Conservation (phyloP, 2,113 vertebrate species). For the Meles meles region DNA sequence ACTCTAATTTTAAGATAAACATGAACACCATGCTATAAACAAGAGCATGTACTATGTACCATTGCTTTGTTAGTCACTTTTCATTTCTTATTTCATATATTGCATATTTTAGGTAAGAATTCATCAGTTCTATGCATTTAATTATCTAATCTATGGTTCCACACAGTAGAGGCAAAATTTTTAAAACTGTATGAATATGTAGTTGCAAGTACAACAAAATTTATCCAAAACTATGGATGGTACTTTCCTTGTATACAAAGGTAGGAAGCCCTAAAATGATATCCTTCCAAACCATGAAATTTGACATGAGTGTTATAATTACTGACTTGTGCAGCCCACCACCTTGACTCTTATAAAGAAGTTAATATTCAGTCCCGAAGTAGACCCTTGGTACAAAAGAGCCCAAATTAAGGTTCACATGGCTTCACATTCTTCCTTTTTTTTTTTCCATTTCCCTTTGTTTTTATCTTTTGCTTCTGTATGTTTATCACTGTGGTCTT, state of each 20-base stretch:
- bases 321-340: neutral
- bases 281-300: neutral
- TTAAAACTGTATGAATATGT: neutral
- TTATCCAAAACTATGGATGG: neutral
- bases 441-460: neutral
- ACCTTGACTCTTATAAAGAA: neutral
- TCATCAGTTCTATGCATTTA: neutral
- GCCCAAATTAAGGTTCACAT: neutral
- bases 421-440: neutral
- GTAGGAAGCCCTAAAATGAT: neutral
- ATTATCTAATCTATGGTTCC: neutral
- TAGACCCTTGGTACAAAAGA: neutral
- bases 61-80: neutral
- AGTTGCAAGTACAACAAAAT: neutral
- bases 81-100: neutral
- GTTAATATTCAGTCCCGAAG: neutral
- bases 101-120: neutral
- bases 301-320: neutral
- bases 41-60: neutral
- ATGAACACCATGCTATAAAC: neutral
- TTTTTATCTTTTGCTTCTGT: neutral
- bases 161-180: neutral
- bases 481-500: neutral
- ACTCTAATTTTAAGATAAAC: neutral
- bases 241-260: neutral